Conservation (phyloP, 37 sponge, comb jelly and placozoan species). For the Chondrilla cf. caribensis region DNA sequence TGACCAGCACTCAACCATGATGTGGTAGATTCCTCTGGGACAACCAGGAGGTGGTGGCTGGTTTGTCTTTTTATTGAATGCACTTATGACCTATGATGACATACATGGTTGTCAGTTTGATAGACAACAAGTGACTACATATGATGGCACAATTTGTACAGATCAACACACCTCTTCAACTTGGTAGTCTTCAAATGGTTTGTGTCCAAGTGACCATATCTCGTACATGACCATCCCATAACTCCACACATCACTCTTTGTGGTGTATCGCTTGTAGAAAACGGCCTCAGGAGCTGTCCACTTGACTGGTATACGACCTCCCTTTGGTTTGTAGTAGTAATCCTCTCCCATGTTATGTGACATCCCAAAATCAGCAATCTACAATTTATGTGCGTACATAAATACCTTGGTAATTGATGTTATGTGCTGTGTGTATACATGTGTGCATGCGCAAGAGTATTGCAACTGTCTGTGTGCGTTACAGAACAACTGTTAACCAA, state of each 20-base stretch:
- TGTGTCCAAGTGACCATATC: constrained; percentile 25
- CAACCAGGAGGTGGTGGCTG: constrained; percentile 20
- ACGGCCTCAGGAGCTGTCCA: constrained; percentile 35
- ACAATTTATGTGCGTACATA: not conserved
- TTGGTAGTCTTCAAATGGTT: not conserved
- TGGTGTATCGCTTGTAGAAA: constrained; percentile 20
- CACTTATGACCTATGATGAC: not conserved
- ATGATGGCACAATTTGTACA: not conserved
- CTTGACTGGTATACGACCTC: constrained; percentile 23
- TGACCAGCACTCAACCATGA: constrained; percentile 10
- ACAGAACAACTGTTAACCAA: too few relatives aligned
- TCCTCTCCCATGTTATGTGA: constrained; percentile 20
- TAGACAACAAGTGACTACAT: not conserved
- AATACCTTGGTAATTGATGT: too few relatives aligned
- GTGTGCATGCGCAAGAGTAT: too few relatives aligned
- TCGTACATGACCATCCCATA: constrained; percentile 22
- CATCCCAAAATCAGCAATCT: constrained; percentile 40
- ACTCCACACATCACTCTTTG: constrained; percentile 26
- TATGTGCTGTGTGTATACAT: too few relatives aligned
- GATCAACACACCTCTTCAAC: not conserved
- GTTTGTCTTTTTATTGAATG: not conserved
- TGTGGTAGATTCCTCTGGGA: not conserved
- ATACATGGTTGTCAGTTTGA: too few relatives aligned
- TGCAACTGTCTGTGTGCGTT: too few relatives aligned
- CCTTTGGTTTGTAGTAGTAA: constrained; percentile 24